A percentile compares a stretch with the other conserved stretches of the same genome.
Conservation (phyloP, 2,113 vertebrate species). For the Mionectes macconnelli region DNA sequence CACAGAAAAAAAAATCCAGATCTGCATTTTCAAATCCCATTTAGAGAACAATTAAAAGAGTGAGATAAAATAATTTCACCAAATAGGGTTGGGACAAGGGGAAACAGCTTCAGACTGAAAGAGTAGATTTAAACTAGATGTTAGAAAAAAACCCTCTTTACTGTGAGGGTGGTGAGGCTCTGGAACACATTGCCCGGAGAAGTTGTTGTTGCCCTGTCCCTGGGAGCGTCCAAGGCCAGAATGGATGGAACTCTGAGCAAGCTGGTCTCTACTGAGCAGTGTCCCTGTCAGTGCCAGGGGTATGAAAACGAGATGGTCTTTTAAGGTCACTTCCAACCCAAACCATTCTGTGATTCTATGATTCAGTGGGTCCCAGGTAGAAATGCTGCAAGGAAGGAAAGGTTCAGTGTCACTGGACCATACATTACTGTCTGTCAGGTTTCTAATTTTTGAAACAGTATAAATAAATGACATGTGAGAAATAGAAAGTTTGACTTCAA, state of each 20-base stretch:
- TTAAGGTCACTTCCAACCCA: background rate
- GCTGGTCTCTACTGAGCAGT: background rate
- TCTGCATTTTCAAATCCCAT: background rate
- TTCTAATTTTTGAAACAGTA: background rate
- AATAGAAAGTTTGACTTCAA: background rate
- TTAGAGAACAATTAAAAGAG: background rate
- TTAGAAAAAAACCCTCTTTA: background rate
- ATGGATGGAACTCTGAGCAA: background rate
- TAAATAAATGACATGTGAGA: background rate
- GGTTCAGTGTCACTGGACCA: background rate
- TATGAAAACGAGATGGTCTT: background rate
- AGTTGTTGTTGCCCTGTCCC: background rate
- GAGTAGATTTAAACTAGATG: background rate
- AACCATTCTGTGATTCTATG: background rate
- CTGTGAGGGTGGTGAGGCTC: background rate
- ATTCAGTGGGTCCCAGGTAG: background rate
- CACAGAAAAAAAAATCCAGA: background rate
- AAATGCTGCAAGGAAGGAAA: background rate
- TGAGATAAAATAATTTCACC: background rate
- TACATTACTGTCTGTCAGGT: background rate
- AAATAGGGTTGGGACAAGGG: background rate
- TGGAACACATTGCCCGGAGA: background rate
- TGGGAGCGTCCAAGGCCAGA: background rate
- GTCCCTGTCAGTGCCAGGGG: too few species aligned
- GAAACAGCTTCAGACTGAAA: background rate